phyloP scores from a whole-genome alignment of 92 coral and sea anemone species.

The Metridium senile region DNA sequence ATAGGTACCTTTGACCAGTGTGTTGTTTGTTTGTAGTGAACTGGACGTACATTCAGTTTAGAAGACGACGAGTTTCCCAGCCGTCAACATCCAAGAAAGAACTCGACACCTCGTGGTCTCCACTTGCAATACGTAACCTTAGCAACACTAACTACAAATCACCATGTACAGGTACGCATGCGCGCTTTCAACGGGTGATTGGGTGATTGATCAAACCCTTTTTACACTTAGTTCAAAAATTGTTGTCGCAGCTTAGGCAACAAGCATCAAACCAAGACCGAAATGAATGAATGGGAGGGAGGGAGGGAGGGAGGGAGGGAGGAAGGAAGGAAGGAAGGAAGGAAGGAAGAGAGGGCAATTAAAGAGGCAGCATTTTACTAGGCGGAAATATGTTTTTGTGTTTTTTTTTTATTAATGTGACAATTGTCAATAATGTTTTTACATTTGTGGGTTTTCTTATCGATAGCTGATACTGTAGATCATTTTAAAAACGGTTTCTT shows the following conservation, averaged over 20 bases:
- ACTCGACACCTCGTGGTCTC: slow-evolving; percentile 16
- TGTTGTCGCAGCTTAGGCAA: too few species aligned
- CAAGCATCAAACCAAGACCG: too few species aligned
- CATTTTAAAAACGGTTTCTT: too few species aligned
- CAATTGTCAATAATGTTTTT: too few species aligned
- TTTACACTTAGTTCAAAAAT: too few species aligned
- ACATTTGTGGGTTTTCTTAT: too few species aligned
- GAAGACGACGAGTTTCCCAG: not conserved
- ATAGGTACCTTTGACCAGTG: slow-evolving; percentile 10
- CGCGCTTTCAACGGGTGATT: not conserved
- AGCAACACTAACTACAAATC: slow-evolving; percentile 10
- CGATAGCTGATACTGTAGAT: too few species aligned
- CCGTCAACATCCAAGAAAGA: slow-evolving; percentile 1
- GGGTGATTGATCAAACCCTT: not conserved
- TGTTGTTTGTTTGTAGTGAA: slow-evolving; percentile 35
- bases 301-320: not conserved
- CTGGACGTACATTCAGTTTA: slow-evolving; percentile 50
- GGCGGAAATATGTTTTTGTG: too few species aligned
- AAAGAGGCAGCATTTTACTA: too few species aligned
- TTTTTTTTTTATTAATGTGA: too few species aligned
- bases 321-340: not conserved
- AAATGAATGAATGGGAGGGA: too few species aligned
- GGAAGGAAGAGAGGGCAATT: too few species aligned
- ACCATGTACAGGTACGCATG: slow-evolving; percentile 2
- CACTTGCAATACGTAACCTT: not conserved